Percentiles rank a stretch among this genome's conserved stretches.
Evolutionary conservation across 2,888 invertebrate genomes (phyloP).

Genomic region (Drosophila colorata): DNA sequence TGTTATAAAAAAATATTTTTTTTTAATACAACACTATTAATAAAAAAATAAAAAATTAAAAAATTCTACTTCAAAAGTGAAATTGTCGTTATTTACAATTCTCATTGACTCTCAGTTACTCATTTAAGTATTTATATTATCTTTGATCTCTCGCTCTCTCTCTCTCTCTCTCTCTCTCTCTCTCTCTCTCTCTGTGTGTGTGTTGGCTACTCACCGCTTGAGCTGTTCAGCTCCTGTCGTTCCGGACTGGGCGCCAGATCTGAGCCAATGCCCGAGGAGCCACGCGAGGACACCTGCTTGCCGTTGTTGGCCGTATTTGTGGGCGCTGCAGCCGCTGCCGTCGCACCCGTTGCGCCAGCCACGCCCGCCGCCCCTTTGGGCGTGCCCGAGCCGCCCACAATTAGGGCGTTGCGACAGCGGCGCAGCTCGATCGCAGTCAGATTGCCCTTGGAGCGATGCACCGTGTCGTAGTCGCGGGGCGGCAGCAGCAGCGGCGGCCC

Average conservation of each 20-base stretch:
- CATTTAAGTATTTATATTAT: too few species aligned
- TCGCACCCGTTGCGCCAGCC: slow-evolving; percentile 55
- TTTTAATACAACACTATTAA: too few species aligned
- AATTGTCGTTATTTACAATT: too few species aligned
- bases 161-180: too few species aligned
- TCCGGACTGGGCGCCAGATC: slow-evolving; percentile 95
- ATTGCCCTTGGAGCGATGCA: slow-evolving; percentile 90
- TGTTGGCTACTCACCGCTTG: slow-evolving; percentile 82
- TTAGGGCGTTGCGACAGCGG: slow-evolving; percentile 84
- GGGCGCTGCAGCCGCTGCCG: slow-evolving; percentile 16
- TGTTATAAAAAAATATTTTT: too few species aligned
- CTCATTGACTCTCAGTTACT: too few species aligned
- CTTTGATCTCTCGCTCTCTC: too few species aligned
- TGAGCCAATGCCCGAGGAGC: slow-evolving; percentile 95
- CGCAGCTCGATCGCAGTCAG: slow-evolving; percentile 90
- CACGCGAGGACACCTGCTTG: slow-evolving; percentile 89
- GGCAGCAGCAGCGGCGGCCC: slow-evolving; percentile 93
- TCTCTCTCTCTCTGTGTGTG: too few species aligned
- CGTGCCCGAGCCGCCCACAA: slow-evolving; percentile 82
- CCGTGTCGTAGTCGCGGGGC: slow-evolving; percentile 97
- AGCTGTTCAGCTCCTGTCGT: slow-evolving; percentile 85
- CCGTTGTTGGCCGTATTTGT: slow-evolving; percentile 55
- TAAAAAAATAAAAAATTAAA: too few species aligned
- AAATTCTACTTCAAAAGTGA: too few species aligned
- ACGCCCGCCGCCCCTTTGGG: slow-evolving; percentile 57